Evolutionary conservation across 1,140 invertebrate genomes (phyloP), one percentile per base, ranked within the genome.

Genomic region (Stegodyphus dumicola): DNA sequence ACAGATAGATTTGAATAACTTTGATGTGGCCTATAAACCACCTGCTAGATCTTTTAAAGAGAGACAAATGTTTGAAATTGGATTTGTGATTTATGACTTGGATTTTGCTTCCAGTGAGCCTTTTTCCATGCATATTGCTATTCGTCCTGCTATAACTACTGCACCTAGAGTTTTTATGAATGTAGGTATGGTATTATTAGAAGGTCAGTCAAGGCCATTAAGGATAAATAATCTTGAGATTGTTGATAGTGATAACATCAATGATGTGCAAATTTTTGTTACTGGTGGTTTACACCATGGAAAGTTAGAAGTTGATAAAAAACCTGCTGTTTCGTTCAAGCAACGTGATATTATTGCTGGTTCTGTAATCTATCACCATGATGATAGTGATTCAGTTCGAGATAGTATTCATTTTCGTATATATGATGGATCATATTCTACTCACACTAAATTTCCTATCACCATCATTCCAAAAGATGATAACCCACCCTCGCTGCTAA

Each of bases 311-410:
- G 80, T 78, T 17, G 51, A 66, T 15, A 67, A 74, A 79, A 78
- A 78, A 33, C 56, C 81, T 56, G 77, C 73, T 52, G 49, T 74
- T 18, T 93, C 93, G 83, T 97, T 97, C 88, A 94, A 93, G 0
- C 93, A 94, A 52, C 91, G 93, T 60, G 95, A 97, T 89, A 90
- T 97, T 6, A 91, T 92, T 67, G 91, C 92, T 1, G 93, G 94
- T 84, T 92, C 92, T 85, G 93, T 92, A 18, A 86, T 90, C 18
- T 92, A 92, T 88, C 87, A 90, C 73, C 92, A 91, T 84, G 90
- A 91, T 86, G 90, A 90, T 74, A 89, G 89, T 52, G 90, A 91
- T 81, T 87, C 88, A 6, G 69, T 70, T 18, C 51, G 77, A 73
- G 88, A 89, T 67, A 84, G 70, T 18, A 85, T 87, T 53, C 86